phyloP scores from a whole-genome alignment of 2,113 vertebrate genomes.

The Agelaius tricolor region DNA sequence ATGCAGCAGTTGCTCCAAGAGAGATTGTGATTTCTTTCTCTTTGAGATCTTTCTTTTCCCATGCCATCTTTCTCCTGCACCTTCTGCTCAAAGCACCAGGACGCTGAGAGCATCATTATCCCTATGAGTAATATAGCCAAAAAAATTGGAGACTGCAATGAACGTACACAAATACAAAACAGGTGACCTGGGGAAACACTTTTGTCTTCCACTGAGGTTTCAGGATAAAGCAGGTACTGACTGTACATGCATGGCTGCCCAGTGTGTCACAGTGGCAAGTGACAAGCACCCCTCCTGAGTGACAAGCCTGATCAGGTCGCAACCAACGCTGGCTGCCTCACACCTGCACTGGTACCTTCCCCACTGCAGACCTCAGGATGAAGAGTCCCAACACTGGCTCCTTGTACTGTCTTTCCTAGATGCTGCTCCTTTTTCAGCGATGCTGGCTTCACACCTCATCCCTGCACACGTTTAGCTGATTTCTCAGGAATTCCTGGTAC shows the following conservation, averaged over 20 bases:
- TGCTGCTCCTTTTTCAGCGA: not conserved
- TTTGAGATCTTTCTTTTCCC: not conserved
- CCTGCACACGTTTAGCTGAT: not conserved
- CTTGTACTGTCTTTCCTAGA: accelerated
- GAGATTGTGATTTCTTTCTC: not conserved
- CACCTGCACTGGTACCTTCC: not conserved
- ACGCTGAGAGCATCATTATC: not conserved
- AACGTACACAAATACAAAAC: accelerated
- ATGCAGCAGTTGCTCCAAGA: not conserved
- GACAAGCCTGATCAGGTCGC: not conserved
- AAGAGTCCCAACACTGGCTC: not conserved
- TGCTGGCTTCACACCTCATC: not conserved
- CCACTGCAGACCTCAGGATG: not conserved
- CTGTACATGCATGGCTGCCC: not conserved
- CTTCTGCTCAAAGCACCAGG: not conserved
- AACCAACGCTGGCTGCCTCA: accelerated
- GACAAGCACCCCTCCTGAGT: not conserved
- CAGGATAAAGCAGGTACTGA: not conserved
- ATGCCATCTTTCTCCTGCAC: not conserved
- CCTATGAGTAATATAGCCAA: not conserved
- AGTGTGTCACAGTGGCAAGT: not conserved
- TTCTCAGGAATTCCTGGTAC: not conserved
- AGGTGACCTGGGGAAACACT: not conserved
- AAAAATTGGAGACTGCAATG: not conserved
- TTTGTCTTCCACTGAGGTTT: not conserved